Percentiles rank a stretch among this genome's conserved stretches.
Conservation (phyloP, 2,888 invertebrate genomes). For the Dorcus parallelipipedus region DNA sequence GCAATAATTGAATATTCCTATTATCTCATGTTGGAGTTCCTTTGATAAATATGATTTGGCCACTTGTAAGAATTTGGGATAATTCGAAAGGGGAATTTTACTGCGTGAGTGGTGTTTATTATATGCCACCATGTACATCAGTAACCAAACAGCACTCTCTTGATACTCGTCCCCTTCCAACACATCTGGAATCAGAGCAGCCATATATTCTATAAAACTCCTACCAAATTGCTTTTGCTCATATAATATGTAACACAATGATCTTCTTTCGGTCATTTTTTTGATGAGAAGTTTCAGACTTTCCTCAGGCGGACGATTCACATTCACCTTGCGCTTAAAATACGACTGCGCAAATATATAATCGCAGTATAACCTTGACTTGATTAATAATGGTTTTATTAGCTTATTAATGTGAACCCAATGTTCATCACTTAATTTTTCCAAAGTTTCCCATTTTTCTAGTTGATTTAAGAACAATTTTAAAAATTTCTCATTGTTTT, state of each 20-base stretch:
- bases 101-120: background rate
- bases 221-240: background rate
- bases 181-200: background rate
- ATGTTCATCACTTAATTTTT: background rate
- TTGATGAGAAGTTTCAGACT: background rate
- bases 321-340: background rate
- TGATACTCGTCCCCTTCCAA: background rate
- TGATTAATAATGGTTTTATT: background rate
- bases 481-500: conserved; percentile 1
- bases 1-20: background rate
- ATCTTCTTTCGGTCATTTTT: background rate
- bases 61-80: background rate
- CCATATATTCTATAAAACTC: background rate
- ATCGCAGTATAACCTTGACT: no score
- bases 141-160: background rate
- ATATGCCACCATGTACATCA: background rate
- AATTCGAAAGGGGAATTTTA: conserved; percentile 1
- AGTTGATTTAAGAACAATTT: background rate
- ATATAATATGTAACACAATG: background rate
- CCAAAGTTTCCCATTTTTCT: background rate
- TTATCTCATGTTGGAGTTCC: background rate
- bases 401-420: conserved; percentile 4
- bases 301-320: background rate
- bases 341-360: background rate
- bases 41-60: background rate